A percentile compares a stretch with the other conserved stretches of the same genome.
Evolutionary conservation across 1,140 invertebrate genomes (phyloP).

Genomic region (Eriocheir sinensis): DNA sequence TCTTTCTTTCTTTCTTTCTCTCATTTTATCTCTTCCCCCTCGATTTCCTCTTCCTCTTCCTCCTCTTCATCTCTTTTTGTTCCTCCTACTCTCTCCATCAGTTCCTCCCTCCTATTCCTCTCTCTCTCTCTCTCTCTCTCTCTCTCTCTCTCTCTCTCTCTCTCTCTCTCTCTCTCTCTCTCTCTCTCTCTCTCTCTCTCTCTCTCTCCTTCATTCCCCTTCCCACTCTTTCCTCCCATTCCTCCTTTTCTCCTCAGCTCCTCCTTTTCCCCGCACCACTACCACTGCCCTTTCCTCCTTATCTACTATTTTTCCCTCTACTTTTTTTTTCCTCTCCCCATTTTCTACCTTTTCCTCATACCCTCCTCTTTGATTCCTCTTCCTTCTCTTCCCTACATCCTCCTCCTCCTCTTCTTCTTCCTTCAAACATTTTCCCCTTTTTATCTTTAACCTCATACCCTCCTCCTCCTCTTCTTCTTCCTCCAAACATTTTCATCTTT

Average conservation of each 20-base stretch:
- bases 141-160: background rate
- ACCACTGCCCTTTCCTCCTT: background rate
- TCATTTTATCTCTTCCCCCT: background rate
- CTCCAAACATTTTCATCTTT: background rate
- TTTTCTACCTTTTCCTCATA: background rate
- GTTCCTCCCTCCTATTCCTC: background rate
- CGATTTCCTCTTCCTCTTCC: background rate
- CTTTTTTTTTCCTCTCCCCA: background rate
- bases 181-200: background rate
- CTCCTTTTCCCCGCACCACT: background rate
- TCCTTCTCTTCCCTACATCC: background rate
- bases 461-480: background rate
- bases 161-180: background rate
- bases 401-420: background rate
- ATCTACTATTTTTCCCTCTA: slow-evolving; percentile 5
- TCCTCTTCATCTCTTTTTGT: background rate
- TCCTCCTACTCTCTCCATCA: background rate
- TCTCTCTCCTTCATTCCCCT: background rate
- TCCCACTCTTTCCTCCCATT: background rate
- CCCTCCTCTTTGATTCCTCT: background rate
- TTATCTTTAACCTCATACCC: background rate
- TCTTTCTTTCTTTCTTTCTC: background rate
- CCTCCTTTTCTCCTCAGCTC: background rate
- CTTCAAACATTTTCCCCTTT: background rate
- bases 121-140: background rate